Conservation (phyloP, 2,797 vertebrate species). For the Nothura maculosa region DNA sequence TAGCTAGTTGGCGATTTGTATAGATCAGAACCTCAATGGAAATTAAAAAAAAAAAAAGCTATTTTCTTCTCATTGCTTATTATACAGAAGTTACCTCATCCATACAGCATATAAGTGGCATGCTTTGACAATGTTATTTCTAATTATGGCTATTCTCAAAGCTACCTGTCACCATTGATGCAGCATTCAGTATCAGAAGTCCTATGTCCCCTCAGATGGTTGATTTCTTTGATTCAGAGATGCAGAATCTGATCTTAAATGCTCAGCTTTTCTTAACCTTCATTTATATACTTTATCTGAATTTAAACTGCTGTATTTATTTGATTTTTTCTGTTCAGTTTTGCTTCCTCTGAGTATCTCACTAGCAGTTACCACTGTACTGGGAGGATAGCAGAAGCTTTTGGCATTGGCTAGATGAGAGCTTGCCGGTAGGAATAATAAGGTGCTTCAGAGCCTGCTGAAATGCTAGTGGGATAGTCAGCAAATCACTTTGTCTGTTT, state of each 20-base stretch:
- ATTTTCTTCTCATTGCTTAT: neutral
- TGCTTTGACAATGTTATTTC: neutral
- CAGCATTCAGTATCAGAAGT: neutral
- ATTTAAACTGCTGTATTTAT: neutral
- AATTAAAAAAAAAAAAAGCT: neutral
- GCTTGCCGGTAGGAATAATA: constrained; percentile 20
- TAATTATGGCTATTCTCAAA: neutral
- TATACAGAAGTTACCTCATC: neutral
- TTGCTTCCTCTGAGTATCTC: neutral
- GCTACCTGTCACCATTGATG: neutral
- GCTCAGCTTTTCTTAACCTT: neutral
- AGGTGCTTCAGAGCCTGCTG: constrained; percentile 20
- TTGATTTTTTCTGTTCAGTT: neutral
- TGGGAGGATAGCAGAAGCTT: neutral
- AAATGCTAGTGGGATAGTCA: constrained; percentile 35
- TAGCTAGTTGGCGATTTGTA: neutral
- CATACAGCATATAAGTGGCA: neutral
- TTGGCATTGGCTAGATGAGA: neutral
- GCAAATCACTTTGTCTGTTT: constrained; percentile 38
- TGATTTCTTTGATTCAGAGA: neutral
- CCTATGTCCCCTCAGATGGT: neutral
- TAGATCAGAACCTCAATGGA: neutral
- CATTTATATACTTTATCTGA: neutral
- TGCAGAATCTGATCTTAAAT: neutral
- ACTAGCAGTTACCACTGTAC: neutral